phyloP scores from a whole-genome alignment of 2,113 vertebrate species.

The Corynorhinus townsendii region DNA sequence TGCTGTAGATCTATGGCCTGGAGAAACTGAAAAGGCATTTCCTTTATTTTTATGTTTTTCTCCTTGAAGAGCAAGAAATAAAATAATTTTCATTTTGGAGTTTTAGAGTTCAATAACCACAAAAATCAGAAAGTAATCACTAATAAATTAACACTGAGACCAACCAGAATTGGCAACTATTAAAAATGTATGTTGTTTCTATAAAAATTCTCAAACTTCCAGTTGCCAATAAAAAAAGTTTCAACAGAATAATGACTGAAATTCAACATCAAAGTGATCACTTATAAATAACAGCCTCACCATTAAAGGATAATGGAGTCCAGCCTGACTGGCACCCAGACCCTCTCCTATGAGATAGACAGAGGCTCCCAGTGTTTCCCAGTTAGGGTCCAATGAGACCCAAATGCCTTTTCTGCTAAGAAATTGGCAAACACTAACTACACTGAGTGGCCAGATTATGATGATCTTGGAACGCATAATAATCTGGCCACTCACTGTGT shows the following conservation, averaged over 20 bases:
- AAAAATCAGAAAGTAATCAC: slow-evolving; percentile 25
- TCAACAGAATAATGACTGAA: neutral
- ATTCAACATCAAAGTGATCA: neutral
- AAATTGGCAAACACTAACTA: neutral
- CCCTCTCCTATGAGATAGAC: neutral
- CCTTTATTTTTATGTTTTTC: neutral
- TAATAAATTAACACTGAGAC: slow-evolving; percentile 39
- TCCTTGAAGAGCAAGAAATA: slow-evolving; percentile 15
- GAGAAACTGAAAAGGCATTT: slow-evolving; percentile 17
- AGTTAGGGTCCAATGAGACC: neutral
- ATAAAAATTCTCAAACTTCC: slow-evolving; percentile 7
- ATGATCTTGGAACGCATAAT: no score
- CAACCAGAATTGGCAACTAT: slow-evolving; percentile 26
- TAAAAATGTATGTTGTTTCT: slow-evolving; percentile 4
- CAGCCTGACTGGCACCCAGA: neutral
- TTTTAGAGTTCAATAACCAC: slow-evolving; percentile 27
- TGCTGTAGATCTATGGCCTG: neutral
- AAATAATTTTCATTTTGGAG: slow-evolving; percentile 25
- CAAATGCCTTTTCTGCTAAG: neutral
- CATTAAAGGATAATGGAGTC: neutral
- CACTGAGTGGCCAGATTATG: no score
- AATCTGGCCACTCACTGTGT: no score
- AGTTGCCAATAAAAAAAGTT: neutral
- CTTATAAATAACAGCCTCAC: neutral
- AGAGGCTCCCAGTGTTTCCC: neutral